These are phyloP conservation scores for Desmophyllum pertusum DNA, from an alignment of 92 coral and sea anemone species.

Conservation along the genomic window DNA sequence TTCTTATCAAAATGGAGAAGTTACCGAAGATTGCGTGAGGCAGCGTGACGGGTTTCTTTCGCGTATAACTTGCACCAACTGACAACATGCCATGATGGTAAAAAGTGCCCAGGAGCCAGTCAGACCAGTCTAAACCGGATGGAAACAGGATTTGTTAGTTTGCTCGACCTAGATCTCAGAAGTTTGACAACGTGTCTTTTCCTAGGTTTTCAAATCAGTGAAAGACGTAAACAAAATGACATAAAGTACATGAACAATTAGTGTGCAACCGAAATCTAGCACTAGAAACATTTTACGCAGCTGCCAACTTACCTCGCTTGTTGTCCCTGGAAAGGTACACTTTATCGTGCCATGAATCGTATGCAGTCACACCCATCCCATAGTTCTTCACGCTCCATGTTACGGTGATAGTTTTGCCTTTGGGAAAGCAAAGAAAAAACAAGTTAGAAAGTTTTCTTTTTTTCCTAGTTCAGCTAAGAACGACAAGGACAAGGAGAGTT, in stretches of 20 bases:
- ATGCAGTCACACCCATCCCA: slow-evolving; percentile 75
- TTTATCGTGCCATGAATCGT: slow-evolving; percentile 62
- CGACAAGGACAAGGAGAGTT: not conserved
- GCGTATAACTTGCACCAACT: slow-evolving; percentile 51
- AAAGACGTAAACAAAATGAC: not conserved
- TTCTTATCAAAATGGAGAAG: slow-evolving; percentile 62
- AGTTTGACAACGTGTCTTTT: not conserved
- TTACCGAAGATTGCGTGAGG: slow-evolving; percentile 78
- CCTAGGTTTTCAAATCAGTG: slow-evolving; percentile 1
- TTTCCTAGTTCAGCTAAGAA: not conserved
- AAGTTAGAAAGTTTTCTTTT: not conserved
- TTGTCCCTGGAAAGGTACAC: slow-evolving; percentile 65
- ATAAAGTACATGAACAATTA: not conserved
- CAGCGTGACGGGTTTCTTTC: slow-evolving; percentile 33
- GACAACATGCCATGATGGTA: slow-evolving; percentile 41
- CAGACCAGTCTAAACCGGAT: slow-evolving; percentile 26
- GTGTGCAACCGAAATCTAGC: no score
- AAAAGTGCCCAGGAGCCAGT: slow-evolving; percentile 49
- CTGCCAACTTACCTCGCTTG: slow-evolving; percentile 54
- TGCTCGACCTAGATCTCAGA: not conserved
- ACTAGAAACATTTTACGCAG: no score
- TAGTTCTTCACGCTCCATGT: slow-evolving; percentile 73
- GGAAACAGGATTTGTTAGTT: not conserved
- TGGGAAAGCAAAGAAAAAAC: not conserved
- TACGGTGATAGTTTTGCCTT: slow-evolving; percentile 65